These are phyloP conservation scores for Stenotaenia linearis DNA, from an alignment of 2,888 invertebrate species.

Conservation along the genomic window DNA sequence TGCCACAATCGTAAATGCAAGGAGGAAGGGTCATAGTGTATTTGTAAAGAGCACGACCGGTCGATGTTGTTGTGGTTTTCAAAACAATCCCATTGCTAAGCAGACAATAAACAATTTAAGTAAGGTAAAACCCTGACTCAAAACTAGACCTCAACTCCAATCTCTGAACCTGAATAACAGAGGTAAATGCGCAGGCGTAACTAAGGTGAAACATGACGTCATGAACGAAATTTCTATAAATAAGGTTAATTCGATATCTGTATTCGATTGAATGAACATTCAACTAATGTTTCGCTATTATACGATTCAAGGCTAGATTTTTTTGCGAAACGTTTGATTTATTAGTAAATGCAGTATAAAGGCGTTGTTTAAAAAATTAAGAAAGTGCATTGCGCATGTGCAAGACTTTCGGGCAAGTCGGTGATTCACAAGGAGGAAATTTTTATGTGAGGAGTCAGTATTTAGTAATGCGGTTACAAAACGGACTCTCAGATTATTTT, in stretches of 20 bases:
- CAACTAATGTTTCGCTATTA: too few relatives aligned
- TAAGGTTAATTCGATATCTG: too few relatives aligned
- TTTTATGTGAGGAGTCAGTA: not conserved
- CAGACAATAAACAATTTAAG: not conserved
- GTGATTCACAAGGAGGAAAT: not conserved
- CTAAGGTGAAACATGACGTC: too few relatives aligned
- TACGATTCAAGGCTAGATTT: too few relatives aligned
- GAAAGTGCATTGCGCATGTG: not conserved
- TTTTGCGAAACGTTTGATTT: too few relatives aligned
- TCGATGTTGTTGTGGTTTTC: not conserved
- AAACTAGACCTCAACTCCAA: not conserved
- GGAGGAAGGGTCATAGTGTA: slow-evolving; percentile 21
- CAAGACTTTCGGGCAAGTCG: not conserved
- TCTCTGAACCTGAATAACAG: too few relatives aligned
- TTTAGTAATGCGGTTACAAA: not conserved
- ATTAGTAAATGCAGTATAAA: too few relatives aligned
- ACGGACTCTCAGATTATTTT: not conserved
- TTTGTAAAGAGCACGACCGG: not conserved
- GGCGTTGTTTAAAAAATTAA: not conserved
- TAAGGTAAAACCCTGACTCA: too few relatives aligned
- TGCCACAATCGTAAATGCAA: slow-evolving; percentile 34
- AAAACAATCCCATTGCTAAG: not conserved
- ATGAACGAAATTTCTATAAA: too few relatives aligned
- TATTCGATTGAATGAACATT: too few relatives aligned
- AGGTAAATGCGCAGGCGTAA: too few relatives aligned